Evolutionary conservation across 2,888 invertebrate species (phyloP).

Genomic region (Dascillus cervinus): DNA sequence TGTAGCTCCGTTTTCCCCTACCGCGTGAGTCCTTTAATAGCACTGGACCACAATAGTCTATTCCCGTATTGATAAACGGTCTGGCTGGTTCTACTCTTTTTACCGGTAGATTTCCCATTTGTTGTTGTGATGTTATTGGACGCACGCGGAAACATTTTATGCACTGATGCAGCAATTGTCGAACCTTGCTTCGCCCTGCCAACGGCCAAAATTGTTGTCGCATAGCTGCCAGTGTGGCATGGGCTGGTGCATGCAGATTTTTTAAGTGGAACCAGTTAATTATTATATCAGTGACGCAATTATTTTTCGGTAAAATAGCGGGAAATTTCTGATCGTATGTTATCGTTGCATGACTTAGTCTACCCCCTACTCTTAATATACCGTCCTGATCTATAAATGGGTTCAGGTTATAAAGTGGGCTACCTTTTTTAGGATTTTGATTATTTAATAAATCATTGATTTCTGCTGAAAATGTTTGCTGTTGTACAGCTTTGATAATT

Average conservation of each 20-base stretch:
- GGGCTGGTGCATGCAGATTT: constrained; percentile 22
- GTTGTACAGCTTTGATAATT: constrained; percentile 4
- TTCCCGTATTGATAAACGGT: constrained; percentile 14
- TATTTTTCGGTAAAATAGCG: constrained; percentile 20
- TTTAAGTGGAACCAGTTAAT: constrained; percentile 18
- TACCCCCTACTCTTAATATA: constrained; percentile 21
- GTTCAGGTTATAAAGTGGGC: constrained; percentile 2
- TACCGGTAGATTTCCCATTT: constrained; percentile 14
- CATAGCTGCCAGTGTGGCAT: constrained; percentile 17
- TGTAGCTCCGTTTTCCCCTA: constrained; percentile 7
- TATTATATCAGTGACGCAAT: constrained; percentile 21
- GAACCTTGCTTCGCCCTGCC: constrained; percentile 5
- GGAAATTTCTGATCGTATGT: constrained; percentile 10
- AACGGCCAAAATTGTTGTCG: constrained; percentile 14
- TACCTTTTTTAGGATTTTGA: too few species aligned
- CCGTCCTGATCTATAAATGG: constrained; percentile 7
- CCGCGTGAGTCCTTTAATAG: constrained; percentile 12
- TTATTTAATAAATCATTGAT: not conserved
- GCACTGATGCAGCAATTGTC: constrained; percentile 9
- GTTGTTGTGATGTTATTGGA: constrained; percentile 6
- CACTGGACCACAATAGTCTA: constrained; percentile 24
- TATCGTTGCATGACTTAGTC: constrained; percentile 10
- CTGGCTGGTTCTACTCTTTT: constrained; percentile 6
- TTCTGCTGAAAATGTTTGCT: constrained; percentile 1
- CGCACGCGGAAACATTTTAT: constrained; percentile 11